phyloP scores from a whole-genome alignment of 1,140 invertebrate species.

The Protaetia brevitarsis region DNA sequence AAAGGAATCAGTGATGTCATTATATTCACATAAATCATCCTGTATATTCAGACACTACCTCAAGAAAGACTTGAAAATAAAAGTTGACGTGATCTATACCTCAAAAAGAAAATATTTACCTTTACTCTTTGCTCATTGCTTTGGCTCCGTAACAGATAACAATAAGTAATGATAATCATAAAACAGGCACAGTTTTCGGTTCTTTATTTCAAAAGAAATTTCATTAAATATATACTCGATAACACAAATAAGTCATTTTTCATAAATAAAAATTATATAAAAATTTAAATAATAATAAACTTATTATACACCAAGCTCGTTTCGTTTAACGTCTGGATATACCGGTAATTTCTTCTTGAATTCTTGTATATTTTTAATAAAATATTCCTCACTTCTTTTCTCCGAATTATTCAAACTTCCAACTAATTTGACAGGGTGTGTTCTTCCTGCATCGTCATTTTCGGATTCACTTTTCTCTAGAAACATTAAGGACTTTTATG shows the following conservation, averaged over 20 bases:
- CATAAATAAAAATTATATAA: background rate
- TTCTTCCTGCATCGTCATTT: background rate
- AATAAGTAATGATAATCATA: too few species aligned
- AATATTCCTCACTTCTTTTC: constrained; percentile 21
- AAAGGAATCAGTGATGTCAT: too few species aligned
- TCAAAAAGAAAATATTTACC: too few species aligned
- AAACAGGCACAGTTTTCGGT: too few species aligned
- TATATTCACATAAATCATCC: too few species aligned
- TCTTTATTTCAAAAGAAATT: too few species aligned
- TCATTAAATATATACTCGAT: too few species aligned
- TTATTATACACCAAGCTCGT: background rate
- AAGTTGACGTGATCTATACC: too few species aligned
- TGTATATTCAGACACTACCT: too few species aligned
- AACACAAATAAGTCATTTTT: background rate
- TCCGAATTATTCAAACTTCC: background rate
- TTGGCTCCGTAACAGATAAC: too few species aligned
- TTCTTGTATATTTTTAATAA: constrained; percentile 18
- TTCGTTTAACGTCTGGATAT: background rate
- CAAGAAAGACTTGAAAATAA: too few species aligned
- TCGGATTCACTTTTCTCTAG: background rate
- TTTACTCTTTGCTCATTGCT: too few species aligned
- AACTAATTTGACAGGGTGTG: background rate
- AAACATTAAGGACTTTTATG: background rate
- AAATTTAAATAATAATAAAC: background rate
- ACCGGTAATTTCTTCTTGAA: constrained; percentile 7